Evolutionary conservation across 2,113 vertebrate species (phyloP), one percentile per base, ranked within the genome.

Genomic region (Blennius ocellaris): DNA sequence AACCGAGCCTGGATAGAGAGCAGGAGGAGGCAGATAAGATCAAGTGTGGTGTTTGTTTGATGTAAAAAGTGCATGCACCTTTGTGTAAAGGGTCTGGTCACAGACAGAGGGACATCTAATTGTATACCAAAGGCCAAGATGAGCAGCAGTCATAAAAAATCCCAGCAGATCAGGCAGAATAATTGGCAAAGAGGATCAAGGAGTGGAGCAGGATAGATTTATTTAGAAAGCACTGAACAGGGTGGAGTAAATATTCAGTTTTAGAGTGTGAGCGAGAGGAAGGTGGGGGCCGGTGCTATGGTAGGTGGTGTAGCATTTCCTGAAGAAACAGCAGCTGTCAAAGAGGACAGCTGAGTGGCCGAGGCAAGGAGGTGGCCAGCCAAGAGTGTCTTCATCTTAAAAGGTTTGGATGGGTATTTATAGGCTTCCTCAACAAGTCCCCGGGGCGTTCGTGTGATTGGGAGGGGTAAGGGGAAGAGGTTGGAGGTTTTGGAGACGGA

Each of bases 321-420:
- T 89, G 73, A 50, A 73, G 83, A 70, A 86, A 54, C 61, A 82
- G 81, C 92, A 92, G 93, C 87, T 91, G 90, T 70, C 65, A 76
- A 16, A 52, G 45, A n/a, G 17, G 87, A 89, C 92, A 93, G 93
- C 90, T 93, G 93, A 62, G 70, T 38, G 62, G 56, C 45, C 9
- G 8, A 14, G 41, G 12, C 36, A 48, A 67, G 78, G 72, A 68
- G 68, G 39, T 2, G 16, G 82, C 11, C 11, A 0, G 16, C 38
- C 68, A 73, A 77, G n/a, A 59, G 78, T 12, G 63, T 41, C 81
- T 76, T 90, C 82, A 71, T 91, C 89, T 89, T 93, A 90, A 93
- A 94, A 87, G 89, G 86, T 80, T 88, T 74, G 82, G 70, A 66
- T 21, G 11, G 86, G 74, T 94, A 93, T 94, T 93, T 91, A 87